phyloP scores from a whole-genome alignment of 1,140 invertebrate species.

The Oreohelix idahoensis region DNA sequence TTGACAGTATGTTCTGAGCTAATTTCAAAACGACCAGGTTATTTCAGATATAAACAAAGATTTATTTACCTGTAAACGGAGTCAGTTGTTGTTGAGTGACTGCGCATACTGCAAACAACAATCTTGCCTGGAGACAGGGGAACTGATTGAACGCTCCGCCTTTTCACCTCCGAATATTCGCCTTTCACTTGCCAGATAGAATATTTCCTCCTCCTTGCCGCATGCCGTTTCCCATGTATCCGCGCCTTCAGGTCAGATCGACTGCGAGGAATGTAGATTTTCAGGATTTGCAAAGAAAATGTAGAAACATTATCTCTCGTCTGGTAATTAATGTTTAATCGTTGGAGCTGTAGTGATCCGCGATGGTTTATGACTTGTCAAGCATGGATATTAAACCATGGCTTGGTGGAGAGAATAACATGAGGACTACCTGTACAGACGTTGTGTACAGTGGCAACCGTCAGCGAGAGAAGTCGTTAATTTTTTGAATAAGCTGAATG shows the following conservation, averaged over 20 bases:
- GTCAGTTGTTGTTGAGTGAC: conserved; percentile 1
- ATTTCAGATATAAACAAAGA: no score
- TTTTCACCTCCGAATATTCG: neutral
- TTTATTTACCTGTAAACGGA: no score
- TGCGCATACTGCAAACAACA: neutral
- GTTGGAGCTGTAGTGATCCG: neutral
- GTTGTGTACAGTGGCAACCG: neutral
- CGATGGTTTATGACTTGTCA: conserved; percentile 3
- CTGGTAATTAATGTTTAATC: neutral
- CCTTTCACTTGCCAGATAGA: neutral
- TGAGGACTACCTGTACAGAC: neutral
- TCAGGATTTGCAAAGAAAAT: neutral
- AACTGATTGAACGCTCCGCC: neutral
- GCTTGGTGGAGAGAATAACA: neutral
- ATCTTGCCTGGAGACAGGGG: neutral
- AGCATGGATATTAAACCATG: neutral
- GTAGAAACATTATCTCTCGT: neutral
- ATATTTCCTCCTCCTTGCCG: neutral
- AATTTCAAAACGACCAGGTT: no score
- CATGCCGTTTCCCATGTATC: neutral
- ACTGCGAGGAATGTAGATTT: neutral
- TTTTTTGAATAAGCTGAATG: neutral
- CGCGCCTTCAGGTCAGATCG: neutral
- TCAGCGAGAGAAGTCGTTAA: neutral
- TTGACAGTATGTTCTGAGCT: no score